Conservation (phyloP, 2,113 vertebrate genomes). For the Limnothrissa miodon region DNA sequence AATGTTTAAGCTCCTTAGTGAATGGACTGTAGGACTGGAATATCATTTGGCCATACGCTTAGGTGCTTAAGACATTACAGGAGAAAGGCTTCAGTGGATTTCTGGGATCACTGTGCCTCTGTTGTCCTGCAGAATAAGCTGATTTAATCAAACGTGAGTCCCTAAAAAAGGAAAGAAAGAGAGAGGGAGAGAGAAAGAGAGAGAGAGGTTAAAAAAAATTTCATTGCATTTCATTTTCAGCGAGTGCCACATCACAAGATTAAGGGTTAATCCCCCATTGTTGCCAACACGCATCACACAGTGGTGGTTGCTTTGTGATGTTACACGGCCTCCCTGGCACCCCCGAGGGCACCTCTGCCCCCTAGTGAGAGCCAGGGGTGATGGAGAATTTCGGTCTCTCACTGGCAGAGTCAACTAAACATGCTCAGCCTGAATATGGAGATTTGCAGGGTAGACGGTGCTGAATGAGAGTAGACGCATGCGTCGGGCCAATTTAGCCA, state of each 20-base stretch:
- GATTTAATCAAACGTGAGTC: conserved; percentile 38
- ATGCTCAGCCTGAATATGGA: not conserved
- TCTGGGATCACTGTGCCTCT: conserved; percentile 20
- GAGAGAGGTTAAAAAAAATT: not conserved
- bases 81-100: conserved; percentile 26
- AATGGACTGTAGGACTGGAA: not conserved
- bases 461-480: not conserved
- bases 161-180: conserved; percentile 24
- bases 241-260: conserved; percentile 37
- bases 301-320: not conserved
- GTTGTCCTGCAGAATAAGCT: conserved; percentile 35
- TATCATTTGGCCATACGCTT: conserved; percentile 14
- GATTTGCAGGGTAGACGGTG: not conserved
- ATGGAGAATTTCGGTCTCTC: not conserved
- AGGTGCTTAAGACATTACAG: conserved; percentile 34
- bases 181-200: not conserved
- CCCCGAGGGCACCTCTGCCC: not conserved
- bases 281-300: not conserved
- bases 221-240: conserved; percentile 29
- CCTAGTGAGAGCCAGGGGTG: not conserved
- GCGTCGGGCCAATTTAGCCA: not conserved
- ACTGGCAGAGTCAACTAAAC: not conserved
- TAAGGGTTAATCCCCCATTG: conserved; percentile 33
- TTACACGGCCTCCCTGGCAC: not conserved
- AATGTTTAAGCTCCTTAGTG: conserved; percentile 33